Percentiles rank a stretch among this genome's conserved stretches.
Conservation (phyloP, 2,113 vertebrate genomes). For the Murina feae region DNA sequence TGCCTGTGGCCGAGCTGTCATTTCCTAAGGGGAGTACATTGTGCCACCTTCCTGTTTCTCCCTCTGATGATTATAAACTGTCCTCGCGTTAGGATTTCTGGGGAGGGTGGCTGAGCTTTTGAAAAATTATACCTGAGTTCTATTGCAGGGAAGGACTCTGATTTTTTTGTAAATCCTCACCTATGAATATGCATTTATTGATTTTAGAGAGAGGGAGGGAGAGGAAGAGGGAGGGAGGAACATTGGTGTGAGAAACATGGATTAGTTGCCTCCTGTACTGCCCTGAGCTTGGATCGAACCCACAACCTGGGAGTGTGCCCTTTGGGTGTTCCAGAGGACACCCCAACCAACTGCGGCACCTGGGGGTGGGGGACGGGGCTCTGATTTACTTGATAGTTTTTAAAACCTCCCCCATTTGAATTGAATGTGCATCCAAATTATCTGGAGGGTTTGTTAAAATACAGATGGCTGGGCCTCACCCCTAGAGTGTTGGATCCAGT, state of each 20-base stretch:
- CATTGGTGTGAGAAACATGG: background rate
- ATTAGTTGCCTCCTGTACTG: background rate
- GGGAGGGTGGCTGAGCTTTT: background rate
- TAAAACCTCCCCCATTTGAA: background rate
- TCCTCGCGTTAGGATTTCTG: background rate
- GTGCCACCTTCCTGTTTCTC: background rate
- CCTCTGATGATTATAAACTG: background rate
- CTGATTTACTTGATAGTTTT: background rate
- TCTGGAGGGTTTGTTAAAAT: background rate
- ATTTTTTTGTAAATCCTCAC: background rate
- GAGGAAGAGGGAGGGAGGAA: background rate
- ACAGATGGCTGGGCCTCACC: background rate
- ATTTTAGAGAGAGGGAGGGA: background rate
- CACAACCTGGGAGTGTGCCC: background rate
- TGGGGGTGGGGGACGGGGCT: background rate
- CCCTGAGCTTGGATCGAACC: background rate
- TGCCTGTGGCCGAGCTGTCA: background rate
- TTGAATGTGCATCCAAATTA: background rate
- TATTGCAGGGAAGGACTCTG: background rate
- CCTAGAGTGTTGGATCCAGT: background rate
- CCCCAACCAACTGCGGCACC: background rate
- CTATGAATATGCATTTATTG: background rate
- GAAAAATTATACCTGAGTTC: background rate
- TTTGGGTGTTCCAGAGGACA: background rate
- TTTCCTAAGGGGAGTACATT: background rate